Evolutionary conservation across 2,888 invertebrate species (phyloP).

Genomic region (Sarcophaga caerulescens): DNA sequence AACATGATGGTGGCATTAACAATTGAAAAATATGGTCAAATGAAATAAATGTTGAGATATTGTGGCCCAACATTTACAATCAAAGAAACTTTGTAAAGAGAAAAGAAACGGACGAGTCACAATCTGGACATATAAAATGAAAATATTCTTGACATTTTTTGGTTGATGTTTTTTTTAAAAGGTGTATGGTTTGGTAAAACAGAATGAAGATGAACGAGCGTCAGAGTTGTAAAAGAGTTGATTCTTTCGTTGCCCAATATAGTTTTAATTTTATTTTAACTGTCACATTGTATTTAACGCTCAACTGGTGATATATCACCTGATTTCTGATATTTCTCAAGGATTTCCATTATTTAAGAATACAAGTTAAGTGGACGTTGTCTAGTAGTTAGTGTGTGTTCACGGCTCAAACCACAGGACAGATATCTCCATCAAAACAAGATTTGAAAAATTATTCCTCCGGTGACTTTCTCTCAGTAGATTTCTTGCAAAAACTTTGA

Average conservation of each 20-base stretch:
- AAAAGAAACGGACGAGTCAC: not conserved
- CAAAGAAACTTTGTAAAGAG: not conserved
- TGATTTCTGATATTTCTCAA: too few relatives aligned
- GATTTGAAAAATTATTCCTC: too few relatives aligned
- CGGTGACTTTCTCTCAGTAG: too few relatives aligned
- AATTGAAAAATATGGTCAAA: not conserved
- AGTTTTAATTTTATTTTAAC: too few relatives aligned
- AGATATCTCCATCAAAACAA: too few relatives aligned
- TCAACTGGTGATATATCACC: too few relatives aligned
- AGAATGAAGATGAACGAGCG: not conserved
- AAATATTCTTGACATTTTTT: not conserved
- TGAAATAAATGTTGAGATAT: not conserved
- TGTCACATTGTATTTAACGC: too few relatives aligned
- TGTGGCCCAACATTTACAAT: not conserved
- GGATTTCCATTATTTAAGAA: too few relatives aligned
- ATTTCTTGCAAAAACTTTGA: too few relatives aligned
- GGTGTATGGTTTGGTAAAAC: not conserved
- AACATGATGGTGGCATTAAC: not conserved
- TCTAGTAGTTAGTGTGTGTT: too few relatives aligned
- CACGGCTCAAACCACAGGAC: too few relatives aligned
- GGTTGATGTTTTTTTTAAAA: not conserved
- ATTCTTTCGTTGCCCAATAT: not conserved
- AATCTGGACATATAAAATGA: constrained; percentile 29
- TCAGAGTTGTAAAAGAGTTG: constrained; percentile 4
- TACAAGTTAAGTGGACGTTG: too few relatives aligned